Base-by-base conservation (phyloP, 2,888 invertebrate species). In the Spodoptera picta region DNA sequence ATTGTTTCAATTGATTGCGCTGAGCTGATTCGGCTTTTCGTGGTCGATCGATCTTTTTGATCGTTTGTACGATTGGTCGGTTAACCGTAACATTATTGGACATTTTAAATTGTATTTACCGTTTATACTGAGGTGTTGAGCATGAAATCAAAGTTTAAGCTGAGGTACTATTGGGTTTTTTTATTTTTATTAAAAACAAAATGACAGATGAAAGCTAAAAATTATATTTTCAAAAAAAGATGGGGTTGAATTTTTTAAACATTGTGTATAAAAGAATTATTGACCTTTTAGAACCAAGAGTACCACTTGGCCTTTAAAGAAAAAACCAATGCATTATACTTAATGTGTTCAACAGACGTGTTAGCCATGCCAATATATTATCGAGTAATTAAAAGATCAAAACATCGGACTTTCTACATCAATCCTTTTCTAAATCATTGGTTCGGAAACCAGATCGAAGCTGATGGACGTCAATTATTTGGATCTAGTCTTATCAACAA, bases 1-100 rank as follows among this genome's bases (percentile, higher is more conserved):
- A 76, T 79, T 69, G 80, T 75, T 79, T 73, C 67, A 72, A 78
- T 69, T 80, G 69, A 79, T 79, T 80, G 67, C 69, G 57, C 67
- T 54, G 55, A 65, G 74, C 76, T 76, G 74, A 79, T 73, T 72
- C 63, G 58, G 65, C 80, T 69, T 79, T 79, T 75, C 51, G 73
- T 65, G 66, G 71, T 72, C 55, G 54, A 70, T 72, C 69, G 64
- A 68, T 75, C 75, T 65, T 60, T 66, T 42, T 46, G 60, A n/a
- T 58, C 36, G 46, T n/a, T 63, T 36, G 36, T 9, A 75, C 72
- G 77, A 69, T 4, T 75, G 57, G 2, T 7, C 36, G 36, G 36
- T 36, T 9, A 36, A 36, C 36, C 36, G 6, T 36, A 36, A 36
- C 7, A 27, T 31, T 48, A 27, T 48, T 27, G 27, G 4, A 27